Evolutionary conservation across 2,113 vertebrate species (phyloP), one percentile per base, ranked within the genome.

Genomic region (Callionymus lyra): DNA sequence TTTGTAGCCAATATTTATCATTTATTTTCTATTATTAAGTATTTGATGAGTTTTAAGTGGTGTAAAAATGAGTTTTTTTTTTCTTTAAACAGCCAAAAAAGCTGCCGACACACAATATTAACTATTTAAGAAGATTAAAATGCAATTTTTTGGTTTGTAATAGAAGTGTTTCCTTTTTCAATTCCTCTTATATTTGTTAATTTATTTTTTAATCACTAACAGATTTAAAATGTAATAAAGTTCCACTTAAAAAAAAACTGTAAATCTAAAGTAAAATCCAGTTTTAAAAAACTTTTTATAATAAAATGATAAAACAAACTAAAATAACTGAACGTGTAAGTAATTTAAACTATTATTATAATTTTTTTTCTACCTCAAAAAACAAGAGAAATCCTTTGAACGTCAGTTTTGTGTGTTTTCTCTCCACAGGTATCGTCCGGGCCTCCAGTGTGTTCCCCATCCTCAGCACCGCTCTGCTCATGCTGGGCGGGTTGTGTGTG

Each of bases 401-500:
- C 14, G 12, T 2, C 32, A 9, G 41, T 27, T 19, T n/a, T 34
- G 19, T 16, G 12, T 45, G 18, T 13, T 39, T 0, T 43, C 4
- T 54, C 19, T 49, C 12, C 52, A 27, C 63, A 98, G 95, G 94
- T 55, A 91, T 98, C 1, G 95, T 98, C 10, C 92, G 95, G 1
- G 95, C 95, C 63, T 98, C 94, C 84, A 97, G 95, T 0, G 85
- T 97, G 76, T 98, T 98, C 65, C 95, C 95, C 54, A 91, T 98
- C 78, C 88, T 97, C 74, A 97, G 95, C 70, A 91, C 92, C 59
- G 76, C 90, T 65, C 72, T 98, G 58, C 70, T 97, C 21, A 73
- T 98, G 76, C 86, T 98, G 0, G 95, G 94, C 0, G 95, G 91
- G 6, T 79, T 97, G 39, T 97, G 94, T 71, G 86, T 97, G 0